Percentiles rank a stretch among this genome's conserved stretches.
Evolutionary conservation across 2,888 invertebrate genomes (phyloP).

Genomic region (Mayetiola destructor): DNA sequence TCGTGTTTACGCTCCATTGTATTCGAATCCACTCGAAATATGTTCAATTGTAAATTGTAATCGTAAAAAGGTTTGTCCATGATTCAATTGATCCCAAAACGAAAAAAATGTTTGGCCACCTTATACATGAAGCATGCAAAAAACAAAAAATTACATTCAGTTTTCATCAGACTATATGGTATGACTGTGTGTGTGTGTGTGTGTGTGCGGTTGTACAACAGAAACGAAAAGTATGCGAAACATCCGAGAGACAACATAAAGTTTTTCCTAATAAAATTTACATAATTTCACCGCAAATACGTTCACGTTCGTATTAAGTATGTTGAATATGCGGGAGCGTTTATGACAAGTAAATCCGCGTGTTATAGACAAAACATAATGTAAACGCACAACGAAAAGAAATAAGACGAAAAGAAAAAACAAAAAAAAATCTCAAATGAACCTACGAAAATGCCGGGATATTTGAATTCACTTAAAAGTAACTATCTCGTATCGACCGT

Average conservation of each 20-base stretch:
- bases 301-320: constrained; percentile 1
- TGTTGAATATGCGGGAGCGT: constrained; percentile 1
- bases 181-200: not conserved
- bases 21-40: too few relatives aligned
- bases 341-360: constrained; percentile 14
- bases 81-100: too few relatives aligned
- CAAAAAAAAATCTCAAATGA: not conserved
- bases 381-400: not conserved
- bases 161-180: too few relatives aligned
- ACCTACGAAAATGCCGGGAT: too few relatives aligned
- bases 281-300: constrained; percentile 14
- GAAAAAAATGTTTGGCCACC: too few relatives aligned
- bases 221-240: not conserved
- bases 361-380: constrained; percentile 5
- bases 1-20: too few relatives aligned
- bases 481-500: too few relatives aligned
- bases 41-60: too few relatives aligned
- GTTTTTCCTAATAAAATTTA: constrained; percentile 14
- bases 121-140: too few relatives aligned
- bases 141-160: too few relatives aligned
- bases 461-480: too few relatives aligned
- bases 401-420: not conserved
- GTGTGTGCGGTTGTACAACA: not conserved
- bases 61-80: too few relatives aligned
- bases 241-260: constrained; percentile 7